A percentile compares a stretch with the other conserved stretches of the same genome.
Evolutionary conservation across 1,140 invertebrate species (phyloP).

Genomic region (Cydia strobilella): DNA sequence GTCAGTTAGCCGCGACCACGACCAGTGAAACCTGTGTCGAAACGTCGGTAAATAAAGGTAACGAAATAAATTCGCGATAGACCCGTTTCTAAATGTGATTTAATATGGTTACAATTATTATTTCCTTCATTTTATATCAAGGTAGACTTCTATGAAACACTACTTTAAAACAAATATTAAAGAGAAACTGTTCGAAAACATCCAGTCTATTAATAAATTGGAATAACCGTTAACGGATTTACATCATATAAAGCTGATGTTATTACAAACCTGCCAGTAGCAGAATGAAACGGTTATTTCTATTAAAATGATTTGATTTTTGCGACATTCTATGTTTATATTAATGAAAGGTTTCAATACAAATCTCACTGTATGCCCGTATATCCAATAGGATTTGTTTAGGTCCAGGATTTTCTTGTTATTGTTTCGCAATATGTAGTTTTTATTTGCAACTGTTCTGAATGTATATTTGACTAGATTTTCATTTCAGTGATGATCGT

Average conservation of each 20-base stretch:
- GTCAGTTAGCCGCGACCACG: no score
- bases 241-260: neutral
- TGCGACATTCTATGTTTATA: neutral
- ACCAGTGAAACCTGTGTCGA: no score
- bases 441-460: neutral
- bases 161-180: no score
- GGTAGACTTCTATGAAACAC: no score
- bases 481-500: no score
- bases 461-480: neutral
- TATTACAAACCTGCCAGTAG: slow-evolving; percentile 14
- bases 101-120: no score
- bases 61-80: no score
- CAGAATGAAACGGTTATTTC: neutral
- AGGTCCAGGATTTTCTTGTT: neutral
- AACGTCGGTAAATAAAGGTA: no score
- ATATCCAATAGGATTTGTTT: neutral
- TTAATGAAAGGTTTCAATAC: slow-evolving; percentile 2
- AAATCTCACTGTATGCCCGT: neutral
- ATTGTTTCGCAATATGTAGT: neutral
- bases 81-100: no score
- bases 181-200: no score
- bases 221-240: neutral
- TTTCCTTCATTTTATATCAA: no score
- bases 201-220: neutral
- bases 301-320: neutral